Percentiles rank a stretch among this genome's conserved stretches.
Conservation (phyloP, 2,888 invertebrate species). For the Tipula unca region DNA sequence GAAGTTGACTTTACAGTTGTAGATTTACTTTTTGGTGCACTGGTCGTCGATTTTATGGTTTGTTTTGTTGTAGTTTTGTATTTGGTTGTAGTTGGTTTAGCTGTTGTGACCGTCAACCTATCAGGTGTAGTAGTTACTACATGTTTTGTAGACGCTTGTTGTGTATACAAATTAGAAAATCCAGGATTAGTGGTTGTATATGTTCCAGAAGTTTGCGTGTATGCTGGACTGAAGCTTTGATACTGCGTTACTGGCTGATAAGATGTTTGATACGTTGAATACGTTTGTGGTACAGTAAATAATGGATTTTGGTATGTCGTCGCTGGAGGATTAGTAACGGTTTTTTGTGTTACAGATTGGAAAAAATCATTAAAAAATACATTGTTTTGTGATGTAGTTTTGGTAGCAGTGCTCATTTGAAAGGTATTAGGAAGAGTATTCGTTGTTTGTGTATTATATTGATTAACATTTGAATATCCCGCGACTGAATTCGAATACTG, state of each 20-base stretch:
- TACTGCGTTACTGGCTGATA: neutral
- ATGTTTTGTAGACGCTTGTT: neutral
- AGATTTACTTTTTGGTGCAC: neutral
- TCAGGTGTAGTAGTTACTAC: neutral
- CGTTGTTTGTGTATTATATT: neutral
- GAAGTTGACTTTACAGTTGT: slow-evolving; percentile 21
- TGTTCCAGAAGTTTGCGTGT: neutral
- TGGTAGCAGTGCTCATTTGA: neutral
- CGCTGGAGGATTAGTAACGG: neutral
- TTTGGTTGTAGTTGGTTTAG: slow-evolving; percentile 20
- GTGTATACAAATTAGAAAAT: neutral
- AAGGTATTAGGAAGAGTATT: neutral
- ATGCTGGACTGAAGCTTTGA: neutral
- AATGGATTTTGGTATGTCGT: neutral
- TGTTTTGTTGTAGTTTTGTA: slow-evolving; percentile 21
- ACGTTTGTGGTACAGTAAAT: neutral
- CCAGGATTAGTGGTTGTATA: neutral
- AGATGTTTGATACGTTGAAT: neutral
- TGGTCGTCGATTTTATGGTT: slow-evolving; percentile 18
- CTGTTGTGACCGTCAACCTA: slow-evolving; percentile 15
- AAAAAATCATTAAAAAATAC: neutral
- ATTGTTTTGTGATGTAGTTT: neutral
- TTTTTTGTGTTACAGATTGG: neutral
- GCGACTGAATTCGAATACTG: neutral
- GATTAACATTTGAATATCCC: neutral